Conservation (phyloP, 2,797 vertebrate species). For the Tokudaia muenninki region DNA sequence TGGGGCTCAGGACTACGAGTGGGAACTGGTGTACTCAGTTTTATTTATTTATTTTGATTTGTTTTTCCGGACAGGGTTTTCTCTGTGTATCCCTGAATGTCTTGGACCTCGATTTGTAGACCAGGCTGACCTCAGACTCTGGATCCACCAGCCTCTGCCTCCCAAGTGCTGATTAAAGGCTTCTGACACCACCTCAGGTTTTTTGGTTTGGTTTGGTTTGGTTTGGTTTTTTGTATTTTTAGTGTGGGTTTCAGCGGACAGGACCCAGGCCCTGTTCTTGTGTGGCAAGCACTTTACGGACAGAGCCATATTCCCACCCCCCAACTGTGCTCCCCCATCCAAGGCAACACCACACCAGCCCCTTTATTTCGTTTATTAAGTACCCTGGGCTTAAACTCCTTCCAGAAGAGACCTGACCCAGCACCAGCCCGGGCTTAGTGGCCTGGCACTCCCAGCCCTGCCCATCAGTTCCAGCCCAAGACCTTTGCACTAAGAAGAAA, state of each 20-base stretch:
- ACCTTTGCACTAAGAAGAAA: slow-evolving; percentile 75
- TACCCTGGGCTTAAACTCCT: slow-evolving; percentile 76
- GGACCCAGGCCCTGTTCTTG: not conserved
- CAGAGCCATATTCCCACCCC: not conserved
- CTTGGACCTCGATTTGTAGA: not conserved
- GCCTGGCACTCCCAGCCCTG: slow-evolving; percentile 69
- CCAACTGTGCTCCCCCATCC: not conserved
- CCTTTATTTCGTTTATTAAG: not conserved
- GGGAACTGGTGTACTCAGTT: too few species aligned
- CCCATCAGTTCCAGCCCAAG: slow-evolving; percentile 72
- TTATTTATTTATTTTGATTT: not conserved
- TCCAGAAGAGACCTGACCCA: slow-evolving; percentile 79
- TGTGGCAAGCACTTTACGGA: not conserved
- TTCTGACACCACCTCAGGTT: not conserved
- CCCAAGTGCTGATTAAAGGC: not conserved
- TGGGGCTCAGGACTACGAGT: not conserved
- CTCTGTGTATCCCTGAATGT: not conserved
- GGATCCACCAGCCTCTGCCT: not conserved
- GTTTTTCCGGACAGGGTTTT: not conserved
- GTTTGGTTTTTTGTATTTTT: not conserved
- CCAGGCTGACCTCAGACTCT: not conserved
- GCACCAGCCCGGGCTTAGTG: slow-evolving; percentile 65
- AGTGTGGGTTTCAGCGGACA: not conserved
- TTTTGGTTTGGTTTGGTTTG: not conserved
- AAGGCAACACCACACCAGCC: slow-evolving; percentile 71